phyloP scores from a whole-genome alignment of 2,888 invertebrate species.

The Eulithis prunata region DNA sequence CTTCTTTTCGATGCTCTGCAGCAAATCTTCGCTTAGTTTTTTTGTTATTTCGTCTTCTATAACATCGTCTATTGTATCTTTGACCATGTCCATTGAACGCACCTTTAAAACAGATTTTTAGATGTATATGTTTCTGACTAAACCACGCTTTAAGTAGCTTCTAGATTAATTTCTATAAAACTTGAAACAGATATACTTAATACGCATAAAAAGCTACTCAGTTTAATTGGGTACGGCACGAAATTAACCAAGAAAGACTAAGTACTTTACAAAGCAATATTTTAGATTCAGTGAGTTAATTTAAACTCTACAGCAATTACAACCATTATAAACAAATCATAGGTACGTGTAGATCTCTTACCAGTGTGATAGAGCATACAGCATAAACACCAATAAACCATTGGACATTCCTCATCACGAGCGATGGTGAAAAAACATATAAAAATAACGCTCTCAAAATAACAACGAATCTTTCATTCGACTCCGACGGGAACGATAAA shows the following conservation, averaged over 20 bases:
- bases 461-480: slow-evolving; percentile 52
- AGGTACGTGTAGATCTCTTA: slow-evolving; percentile 47
- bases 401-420: slow-evolving; percentile 48
- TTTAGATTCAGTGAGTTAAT: too few species aligned
- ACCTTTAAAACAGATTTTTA: slow-evolving; percentile 13
- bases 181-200: too few species aligned
- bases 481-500: slow-evolving; percentile 55
- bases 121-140: too few species aligned
- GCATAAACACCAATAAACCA: slow-evolving; percentile 48
- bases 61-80: slow-evolving; percentile 69
- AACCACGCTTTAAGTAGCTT: too few species aligned
- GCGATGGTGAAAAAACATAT: slow-evolving; percentile 35
- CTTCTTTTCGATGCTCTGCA: slow-evolving; percentile 76
- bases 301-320: too few species aligned
- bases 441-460: slow-evolving; percentile 55
- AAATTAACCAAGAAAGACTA: too few species aligned
- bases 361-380: slow-evolving; percentile 50
- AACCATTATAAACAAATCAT: too few species aligned
- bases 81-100: slow-evolving; percentile 49
- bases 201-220: too few species aligned
- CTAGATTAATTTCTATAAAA: too few species aligned
- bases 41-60: slow-evolving; percentile 76
- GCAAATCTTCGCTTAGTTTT: slow-evolving; percentile 66
- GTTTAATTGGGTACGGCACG: too few species aligned
- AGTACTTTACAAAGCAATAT: too few species aligned